Percentiles rank a stretch among this genome's conserved stretches.
Evolutionary conservation across 2,888 invertebrate genomes (phyloP).

Genomic region (Congeria kusceri): DNA sequence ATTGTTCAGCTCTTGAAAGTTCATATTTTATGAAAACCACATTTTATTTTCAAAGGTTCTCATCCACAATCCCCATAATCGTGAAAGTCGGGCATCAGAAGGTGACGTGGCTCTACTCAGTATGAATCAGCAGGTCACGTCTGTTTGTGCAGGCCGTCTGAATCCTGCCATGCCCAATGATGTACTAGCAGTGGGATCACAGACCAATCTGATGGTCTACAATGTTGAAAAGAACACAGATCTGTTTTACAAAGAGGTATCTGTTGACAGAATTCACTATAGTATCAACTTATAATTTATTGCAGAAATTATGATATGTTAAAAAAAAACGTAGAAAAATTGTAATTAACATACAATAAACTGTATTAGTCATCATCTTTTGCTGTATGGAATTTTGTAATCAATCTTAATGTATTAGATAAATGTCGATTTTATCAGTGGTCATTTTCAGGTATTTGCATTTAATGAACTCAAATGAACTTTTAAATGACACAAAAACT

Average conservation of each 20-base stretch:
- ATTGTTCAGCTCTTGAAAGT: too few species aligned
- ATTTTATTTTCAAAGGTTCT: conserved; percentile 88
- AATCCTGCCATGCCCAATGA: conserved; percentile 88
- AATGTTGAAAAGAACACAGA: conserved; percentile 96
- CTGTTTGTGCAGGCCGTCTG: conserved; percentile 91
- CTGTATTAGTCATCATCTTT: too few species aligned
- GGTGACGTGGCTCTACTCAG: conserved; percentile 88
- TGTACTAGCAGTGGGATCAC: conserved; percentile 92
- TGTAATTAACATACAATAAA: too few species aligned
- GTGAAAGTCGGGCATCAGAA: conserved; percentile 87
- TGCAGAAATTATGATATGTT: too few species aligned
- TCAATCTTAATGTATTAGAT: too few species aligned
- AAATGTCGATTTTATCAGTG: too few species aligned
- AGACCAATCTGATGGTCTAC: conserved; percentile 92
- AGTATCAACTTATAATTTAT: too few species aligned
- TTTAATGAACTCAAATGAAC: too few species aligned
- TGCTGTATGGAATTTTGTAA: too few species aligned
- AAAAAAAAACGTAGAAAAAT: too few species aligned
- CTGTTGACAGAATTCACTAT: neutral
- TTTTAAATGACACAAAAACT: too few species aligned
- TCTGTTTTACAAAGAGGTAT: conserved; percentile 94
- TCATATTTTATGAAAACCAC: conserved; percentile 5
- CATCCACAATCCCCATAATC: conserved; percentile 93
- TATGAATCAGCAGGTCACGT: conserved; percentile 92
- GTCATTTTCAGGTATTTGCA: too few species aligned